Conservation (phyloP, 2,888 invertebrate species). For the Notocelia uddmanniana region DNA sequence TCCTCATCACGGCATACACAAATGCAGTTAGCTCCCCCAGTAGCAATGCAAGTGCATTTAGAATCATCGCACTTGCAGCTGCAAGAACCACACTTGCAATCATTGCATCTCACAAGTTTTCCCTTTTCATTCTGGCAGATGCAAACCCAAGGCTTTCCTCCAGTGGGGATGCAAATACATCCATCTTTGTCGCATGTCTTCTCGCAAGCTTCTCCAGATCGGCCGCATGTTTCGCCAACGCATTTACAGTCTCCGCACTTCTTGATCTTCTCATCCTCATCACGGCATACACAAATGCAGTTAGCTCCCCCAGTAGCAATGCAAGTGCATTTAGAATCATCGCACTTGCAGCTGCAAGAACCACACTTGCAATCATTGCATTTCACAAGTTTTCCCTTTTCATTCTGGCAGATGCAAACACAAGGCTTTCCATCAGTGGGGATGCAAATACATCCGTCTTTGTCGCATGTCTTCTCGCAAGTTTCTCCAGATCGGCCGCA, state of each 20-base stretch:
- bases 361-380: slow-evolving; percentile 51
- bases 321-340: slow-evolving; percentile 59
- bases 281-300: slow-evolving; percentile 54
- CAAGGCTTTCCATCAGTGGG: slow-evolving; percentile 47
- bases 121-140: slow-evolving; percentile 50
- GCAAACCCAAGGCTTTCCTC: slow-evolving; percentile 54
- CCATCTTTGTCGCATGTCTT: slow-evolving; percentile 44
- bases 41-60: slow-evolving; percentile 60
- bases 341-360: slow-evolving; percentile 48
- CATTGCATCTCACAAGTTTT: slow-evolving; percentile 46
- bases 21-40: slow-evolving; percentile 53
- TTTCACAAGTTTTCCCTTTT: slow-evolving; percentile 26
- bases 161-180: slow-evolving; percentile 51
- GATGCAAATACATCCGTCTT: slow-evolving; percentile 49
- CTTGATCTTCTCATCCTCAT: slow-evolving; percentile 40
- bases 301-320: slow-evolving; percentile 54
- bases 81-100: slow-evolving; percentile 50
- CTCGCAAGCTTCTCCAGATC: not conserved
- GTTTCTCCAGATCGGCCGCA: not conserved
- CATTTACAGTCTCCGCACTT: slow-evolving; percentile 37
- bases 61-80: slow-evolving; percentile 51
- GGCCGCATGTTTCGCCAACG: not conserved
- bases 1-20: slow-evolving; percentile 52
- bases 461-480: no score
- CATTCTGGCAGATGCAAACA: slow-evolving; percentile 45